phyloP scores from a whole-genome alignment of 2,888 invertebrate genomes.

The Clusia tigrina region DNA sequence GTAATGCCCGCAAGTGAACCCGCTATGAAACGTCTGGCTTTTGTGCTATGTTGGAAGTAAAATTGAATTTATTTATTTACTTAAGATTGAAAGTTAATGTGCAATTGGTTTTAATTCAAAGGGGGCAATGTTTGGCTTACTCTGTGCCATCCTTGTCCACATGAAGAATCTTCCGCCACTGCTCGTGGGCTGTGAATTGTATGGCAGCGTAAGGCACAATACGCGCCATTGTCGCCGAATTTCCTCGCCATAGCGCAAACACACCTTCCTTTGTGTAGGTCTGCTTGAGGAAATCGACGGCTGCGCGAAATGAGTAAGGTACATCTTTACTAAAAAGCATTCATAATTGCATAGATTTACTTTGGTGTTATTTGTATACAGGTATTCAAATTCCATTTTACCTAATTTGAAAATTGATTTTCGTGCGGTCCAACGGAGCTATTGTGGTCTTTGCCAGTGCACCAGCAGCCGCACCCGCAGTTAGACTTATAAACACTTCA shows the following conservation, averaged over 20 bases:
- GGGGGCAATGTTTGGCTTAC: constrained; percentile 62
- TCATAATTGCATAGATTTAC: too few relatives aligned
- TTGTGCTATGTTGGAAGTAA: constrained; percentile 50
- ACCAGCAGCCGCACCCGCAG: constrained; percentile 93
- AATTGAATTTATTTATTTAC: neutral
- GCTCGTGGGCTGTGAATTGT: constrained; percentile 97
- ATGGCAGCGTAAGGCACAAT: constrained; percentile 97
- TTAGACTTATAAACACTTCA: constrained; percentile 80
- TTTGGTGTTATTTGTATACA: too few relatives aligned
- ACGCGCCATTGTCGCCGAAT: constrained; percentile 97
- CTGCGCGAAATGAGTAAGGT: constrained; percentile 77
- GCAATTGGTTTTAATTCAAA: too few relatives aligned
- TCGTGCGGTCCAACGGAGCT: constrained; percentile 96
- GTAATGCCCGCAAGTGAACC: constrained; percentile 96
- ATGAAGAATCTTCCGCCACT: constrained; percentile 85
- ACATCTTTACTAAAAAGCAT: constrained; percentile 67
- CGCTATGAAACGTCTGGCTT: constrained; percentile 72
- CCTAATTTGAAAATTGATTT: constrained; percentile 96
- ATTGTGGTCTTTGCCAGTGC: constrained; percentile 95
- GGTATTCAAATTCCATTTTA: constrained; percentile 51
- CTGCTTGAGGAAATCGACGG: constrained; percentile 72
- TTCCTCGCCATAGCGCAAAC: constrained; percentile 92
- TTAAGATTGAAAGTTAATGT: neutral
- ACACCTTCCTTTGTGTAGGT: constrained; percentile 82
- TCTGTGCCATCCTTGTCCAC: constrained; percentile 71